Base-by-base conservation (phyloP, 2,888 invertebrate species). In the Agonopterix arenella region DNA sequence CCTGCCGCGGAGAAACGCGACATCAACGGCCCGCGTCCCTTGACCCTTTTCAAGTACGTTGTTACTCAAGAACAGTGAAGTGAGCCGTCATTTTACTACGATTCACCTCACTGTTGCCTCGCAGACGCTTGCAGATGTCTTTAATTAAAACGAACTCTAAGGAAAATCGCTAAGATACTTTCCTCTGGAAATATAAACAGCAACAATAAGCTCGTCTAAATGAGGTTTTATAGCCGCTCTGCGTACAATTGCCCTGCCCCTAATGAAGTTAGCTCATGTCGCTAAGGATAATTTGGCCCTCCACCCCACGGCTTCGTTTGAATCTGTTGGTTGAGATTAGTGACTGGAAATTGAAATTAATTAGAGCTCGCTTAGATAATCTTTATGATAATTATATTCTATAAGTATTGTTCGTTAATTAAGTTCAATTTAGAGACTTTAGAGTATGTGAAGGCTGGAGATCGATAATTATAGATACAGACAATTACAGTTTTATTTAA, bases 201-300 rank as follows among this genome's bases (percentile, higher is more conserved):
- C 40, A n/a, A 9, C 10, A 40, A 40, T 40, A 9, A 9, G 9
- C 10, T 40, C 9, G 10, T 36, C 10, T 45, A 36, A 45, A 11
- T 7, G 45, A 10, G 11, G n/a, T n/a, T 7, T 36, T 45, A 28
- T 36, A 40, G 44, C 44, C 11, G n/a, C 40, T 62, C 64, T 66
- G 69, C 65, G 64, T 62, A 68, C 71, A 72, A 76, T 72, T 71
- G 66, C 66, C 61, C 58, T 57, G 62, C 58, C 62, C 65, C 61
- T 74, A 70, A 75, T 74, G 66, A 75, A 72, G 65, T 72, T 68
- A 66, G 61, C 60, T 67, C 56, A 54, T 66, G 58, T 63, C 57
- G 58, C 61, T 64, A 51, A 60, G 60, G 60, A 64, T 66, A 61
- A 64, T 63, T 66, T 65, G 38, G 47, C 37, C 18, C 46, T 49